Base-by-base conservation (phyloP, 2,797 vertebrate species). In the Brotogeris chrysoptera region DNA sequence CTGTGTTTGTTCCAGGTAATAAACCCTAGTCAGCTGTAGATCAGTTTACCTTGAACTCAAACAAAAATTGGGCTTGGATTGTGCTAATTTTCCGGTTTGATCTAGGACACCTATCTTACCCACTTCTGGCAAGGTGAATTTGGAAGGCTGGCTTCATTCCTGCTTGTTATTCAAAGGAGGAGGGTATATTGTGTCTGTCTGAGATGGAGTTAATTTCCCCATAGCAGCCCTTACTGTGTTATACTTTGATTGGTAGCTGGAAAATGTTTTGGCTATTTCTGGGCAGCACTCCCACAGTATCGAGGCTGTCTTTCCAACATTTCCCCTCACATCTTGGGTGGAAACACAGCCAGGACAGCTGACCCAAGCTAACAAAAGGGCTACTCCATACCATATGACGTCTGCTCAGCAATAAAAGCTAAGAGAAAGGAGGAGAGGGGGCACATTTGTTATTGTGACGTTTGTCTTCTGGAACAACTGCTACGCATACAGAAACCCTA, bases 1-100 rank as follows among this genome's bases (percentile, higher is more conserved):
- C 41, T 93, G 23, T 85, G 44, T 90, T 93, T 90, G 25, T 95
- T 91, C 21, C 36, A 76, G 24, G 46, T 70, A 85, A 73, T 83
- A 80, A 88, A 92, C 88, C 5, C 10, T 70, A 79, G 84, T 89
- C 88, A 92, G 11, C 23, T 44, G 39, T 77, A 85, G 59, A 64
- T 71, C 47, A 86, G 28, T 90, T 88, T 93, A 85, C n/a, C 63
- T 39, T 82, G 69, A 92, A 82, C 39, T 78, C 53, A 34, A 92
- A 88, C 46, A 88, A 92, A 94, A 84, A 81, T 20, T 47, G 16
- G 72, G 38, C 47, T 89, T 60, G 28, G 14, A 43, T 72, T 93
- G 17, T 80, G 73, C 73, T 90, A 63, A 88, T 93, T 92, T 77
- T 21, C 66, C n/a, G 36, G 4, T 89, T 93, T 82, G 59, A 39